Evolutionary conservation across 2,797 vertebrate species (phyloP).

Genomic region (Aselliscus stoliczkanus): DNA sequence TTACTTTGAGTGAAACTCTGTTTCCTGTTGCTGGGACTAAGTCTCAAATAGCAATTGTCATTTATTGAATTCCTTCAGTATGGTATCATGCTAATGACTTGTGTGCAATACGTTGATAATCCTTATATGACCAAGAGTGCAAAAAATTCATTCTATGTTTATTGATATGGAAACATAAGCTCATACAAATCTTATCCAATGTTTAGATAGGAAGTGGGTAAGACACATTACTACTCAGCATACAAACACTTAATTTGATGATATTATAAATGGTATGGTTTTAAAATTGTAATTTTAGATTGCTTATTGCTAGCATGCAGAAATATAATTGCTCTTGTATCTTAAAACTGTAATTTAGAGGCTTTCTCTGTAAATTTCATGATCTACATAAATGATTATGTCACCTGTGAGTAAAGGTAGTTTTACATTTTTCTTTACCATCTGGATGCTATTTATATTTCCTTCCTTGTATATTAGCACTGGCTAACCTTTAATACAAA

Average conservation of each 20-base stretch:
- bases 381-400: not conserved
- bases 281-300: not conserved
- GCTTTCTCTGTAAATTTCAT: not conserved
- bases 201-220: not conserved
- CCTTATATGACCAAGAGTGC: not conserved
- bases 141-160: not conserved
- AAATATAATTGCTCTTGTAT: not conserved
- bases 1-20: not conserved
- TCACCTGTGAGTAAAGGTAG: not conserved
- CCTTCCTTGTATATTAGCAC: not conserved
- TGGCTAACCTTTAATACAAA: not conserved
- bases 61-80: not conserved
- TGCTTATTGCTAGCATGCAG: not conserved
- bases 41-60: not conserved
- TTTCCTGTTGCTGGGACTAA: not conserved
- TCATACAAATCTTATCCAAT: not conserved
- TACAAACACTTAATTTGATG: not conserved
- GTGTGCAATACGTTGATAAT: not conserved
- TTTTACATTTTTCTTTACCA: not conserved
- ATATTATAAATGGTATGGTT: not conserved
- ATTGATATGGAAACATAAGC: not conserved
- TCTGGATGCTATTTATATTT: not conserved
- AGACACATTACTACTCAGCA: not conserved
- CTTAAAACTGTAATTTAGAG: not conserved
- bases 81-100: not conserved